Conservation (phyloP, 2,797 vertebrate genomes). For the Phrynocephalus forsythii region DNA sequence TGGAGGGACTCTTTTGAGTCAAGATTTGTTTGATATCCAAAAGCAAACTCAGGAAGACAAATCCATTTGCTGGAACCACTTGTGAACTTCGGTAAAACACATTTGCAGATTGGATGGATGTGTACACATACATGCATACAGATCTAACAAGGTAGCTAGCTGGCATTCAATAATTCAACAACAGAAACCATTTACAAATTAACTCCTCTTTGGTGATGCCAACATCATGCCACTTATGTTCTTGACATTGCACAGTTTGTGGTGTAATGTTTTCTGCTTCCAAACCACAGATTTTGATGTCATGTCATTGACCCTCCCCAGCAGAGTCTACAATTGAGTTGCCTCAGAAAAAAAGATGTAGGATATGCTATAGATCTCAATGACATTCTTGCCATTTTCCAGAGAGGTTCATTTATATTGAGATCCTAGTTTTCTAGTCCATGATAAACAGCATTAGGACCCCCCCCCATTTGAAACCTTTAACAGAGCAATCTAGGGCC, state of each 20-base stretch:
- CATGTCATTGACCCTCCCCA: not conserved
- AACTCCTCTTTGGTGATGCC: not conserved
- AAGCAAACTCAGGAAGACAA: conserved; percentile 8
- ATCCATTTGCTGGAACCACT: conserved; percentile 4
- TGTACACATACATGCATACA: not conserved
- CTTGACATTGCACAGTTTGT: not conserved
- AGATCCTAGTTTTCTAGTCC: not conserved
- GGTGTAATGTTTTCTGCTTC: not conserved
- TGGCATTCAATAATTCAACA: conserved; percentile 1
- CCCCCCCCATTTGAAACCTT: not conserved
- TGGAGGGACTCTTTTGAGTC: conserved; percentile 6
- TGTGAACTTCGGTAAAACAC: not conserved
- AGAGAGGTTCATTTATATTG: not conserved
- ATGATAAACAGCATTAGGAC: not conserved
- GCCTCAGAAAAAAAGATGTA: too few relatives aligned
- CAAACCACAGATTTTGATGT: not conserved
- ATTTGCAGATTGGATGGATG: not conserved
- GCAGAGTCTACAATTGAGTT: not conserved
- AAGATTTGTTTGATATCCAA: not conserved
- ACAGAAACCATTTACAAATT: not conserved
- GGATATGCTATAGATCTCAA: not conserved
- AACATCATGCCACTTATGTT: not conserved
- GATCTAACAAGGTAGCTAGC: not conserved
- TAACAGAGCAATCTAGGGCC: not conserved
- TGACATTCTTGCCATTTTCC: not conserved